Percentiles rank a stretch among this genome's conserved stretches.
Conservation (phyloP, 2,797 vertebrate genomes). For the Cheracebus regulus region DNA sequence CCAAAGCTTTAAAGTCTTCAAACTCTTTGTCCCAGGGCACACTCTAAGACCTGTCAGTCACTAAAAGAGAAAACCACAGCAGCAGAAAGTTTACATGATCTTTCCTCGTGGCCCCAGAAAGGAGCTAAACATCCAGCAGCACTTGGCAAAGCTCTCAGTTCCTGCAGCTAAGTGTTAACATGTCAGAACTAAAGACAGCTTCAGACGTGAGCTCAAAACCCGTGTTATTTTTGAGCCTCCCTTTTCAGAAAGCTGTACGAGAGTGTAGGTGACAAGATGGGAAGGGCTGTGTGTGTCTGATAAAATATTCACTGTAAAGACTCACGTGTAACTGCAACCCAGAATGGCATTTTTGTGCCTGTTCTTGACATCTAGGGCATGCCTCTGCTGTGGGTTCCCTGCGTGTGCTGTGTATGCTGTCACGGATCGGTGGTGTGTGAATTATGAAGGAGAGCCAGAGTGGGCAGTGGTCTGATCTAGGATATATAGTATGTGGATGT, state of each 20-base stretch:
- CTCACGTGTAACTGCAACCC: constrained; percentile 57
- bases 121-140: not conserved
- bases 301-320: constrained; percentile 75
- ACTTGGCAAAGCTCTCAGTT: not conserved
- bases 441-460: not conserved
- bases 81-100: not conserved
- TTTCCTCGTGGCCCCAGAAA: not conserved
- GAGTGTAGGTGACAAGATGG: constrained; percentile 53
- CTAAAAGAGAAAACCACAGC: not conserved
- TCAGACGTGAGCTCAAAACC: constrained; percentile 60
- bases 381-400: constrained; percentile 40
- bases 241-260: constrained; percentile 65
- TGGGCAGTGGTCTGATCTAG: not conserved
- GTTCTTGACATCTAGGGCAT: not conserved
- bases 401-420: not conserved
- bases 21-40: not conserved
- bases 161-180: constrained; percentile 17
- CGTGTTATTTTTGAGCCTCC: constrained; percentile 78
- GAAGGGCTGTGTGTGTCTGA: constrained; percentile 49
- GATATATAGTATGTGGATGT: not conserved
- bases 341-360: constrained; percentile 52
- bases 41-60: not conserved
- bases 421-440: fast-evolving
- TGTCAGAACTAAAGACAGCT: constrained; percentile 43
- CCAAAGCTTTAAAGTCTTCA: not conserved